Evolutionary conservation across 2,113 vertebrate genomes (phyloP), one percentile per base, ranked within the genome.

Genomic region (Sinocyclocheilus grahami): DNA sequence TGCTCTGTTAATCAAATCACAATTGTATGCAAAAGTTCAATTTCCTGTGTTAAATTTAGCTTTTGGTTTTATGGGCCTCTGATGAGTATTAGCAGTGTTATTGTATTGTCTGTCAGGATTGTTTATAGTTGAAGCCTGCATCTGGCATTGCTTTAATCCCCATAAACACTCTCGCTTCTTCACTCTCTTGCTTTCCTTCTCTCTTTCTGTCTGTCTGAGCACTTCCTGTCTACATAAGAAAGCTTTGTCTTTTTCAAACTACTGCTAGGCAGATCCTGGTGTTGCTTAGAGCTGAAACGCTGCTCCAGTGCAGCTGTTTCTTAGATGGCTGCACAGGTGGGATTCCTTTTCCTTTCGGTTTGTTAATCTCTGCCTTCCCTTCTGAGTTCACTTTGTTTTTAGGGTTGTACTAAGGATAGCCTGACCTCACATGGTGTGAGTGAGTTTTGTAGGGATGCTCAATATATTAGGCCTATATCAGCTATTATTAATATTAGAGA

Each of bases 101-200:
- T 48, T 48, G 46, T 48, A 48, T 11, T 12, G 4, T 48, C 2
- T 48, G 46, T 48, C 46, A 3, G 46, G 46, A 48, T 48, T 48
- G 46, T 48, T 48, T 48, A 48, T 48, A 48, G 46, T 48, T 48
- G 46, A 48, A 48, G 46, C 11, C 46, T 3, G 46, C 46, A 48
- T 48, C 46, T 48, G 10, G 63, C 27, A 84, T 74, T 14, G 27
- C 27, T 77, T 20, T 78, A 84, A 84, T 84, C 75, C 10, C 20
- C 39, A 48, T 58, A 75, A 76, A 37, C 16, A n/a, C 22, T 58
- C 33, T 58, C 46, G 7, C 14, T 84, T 24, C 22, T 3, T 42
- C 77, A 58, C 77, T 78, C 24, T 18, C 3, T 53, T 55, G 42
- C 39, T 18, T 71, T 72, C 30, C n/a, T 10, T 18, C 72, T 51